Evolutionary conservation across 1,140 invertebrate species (phyloP).

Genomic region (Adelges cooleyi): DNA sequence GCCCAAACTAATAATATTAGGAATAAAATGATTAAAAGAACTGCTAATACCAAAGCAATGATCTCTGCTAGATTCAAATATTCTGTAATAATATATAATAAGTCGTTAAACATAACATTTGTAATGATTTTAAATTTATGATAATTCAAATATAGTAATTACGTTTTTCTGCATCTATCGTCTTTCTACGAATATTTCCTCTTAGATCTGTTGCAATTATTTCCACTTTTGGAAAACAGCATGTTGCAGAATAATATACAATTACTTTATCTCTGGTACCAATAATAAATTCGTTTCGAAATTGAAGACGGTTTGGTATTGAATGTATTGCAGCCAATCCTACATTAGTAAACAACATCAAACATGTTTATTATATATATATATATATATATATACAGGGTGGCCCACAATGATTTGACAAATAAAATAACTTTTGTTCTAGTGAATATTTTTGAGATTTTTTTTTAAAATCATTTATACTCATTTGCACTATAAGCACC

Average conservation of each 20-base stretch:
- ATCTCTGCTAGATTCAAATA: conserved; percentile 32
- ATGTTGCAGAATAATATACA: conserved; percentile 31
- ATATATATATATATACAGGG: no score
- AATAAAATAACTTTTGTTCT: no score
- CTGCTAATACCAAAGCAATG: conserved; percentile 31
- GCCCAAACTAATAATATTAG: conserved; percentile 27
- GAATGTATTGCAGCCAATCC: conserved; percentile 31
- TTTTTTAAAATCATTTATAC: no score
- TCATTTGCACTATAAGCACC: no score
- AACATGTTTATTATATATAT: not conserved
- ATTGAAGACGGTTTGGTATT: conserved; percentile 28
- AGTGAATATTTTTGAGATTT: no score
- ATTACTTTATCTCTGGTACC: conserved; percentile 31
- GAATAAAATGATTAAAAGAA: conserved; percentile 30
- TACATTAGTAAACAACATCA: not conserved
- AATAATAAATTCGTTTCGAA: conserved; percentile 30
- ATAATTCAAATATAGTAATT: conserved; percentile 9
- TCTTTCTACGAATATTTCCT: conserved; percentile 30
- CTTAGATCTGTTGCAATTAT: conserved; percentile 32
- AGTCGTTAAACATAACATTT: not conserved
- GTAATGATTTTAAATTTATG: no score
- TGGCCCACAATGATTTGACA: no score
- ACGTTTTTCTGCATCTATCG: conserved; percentile 32
- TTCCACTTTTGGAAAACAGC: conserved; percentile 32
- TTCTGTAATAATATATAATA: conserved; percentile 30